phyloP scores from a whole-genome alignment of 2,888 invertebrate species.

The Laspeyria flexula region DNA sequence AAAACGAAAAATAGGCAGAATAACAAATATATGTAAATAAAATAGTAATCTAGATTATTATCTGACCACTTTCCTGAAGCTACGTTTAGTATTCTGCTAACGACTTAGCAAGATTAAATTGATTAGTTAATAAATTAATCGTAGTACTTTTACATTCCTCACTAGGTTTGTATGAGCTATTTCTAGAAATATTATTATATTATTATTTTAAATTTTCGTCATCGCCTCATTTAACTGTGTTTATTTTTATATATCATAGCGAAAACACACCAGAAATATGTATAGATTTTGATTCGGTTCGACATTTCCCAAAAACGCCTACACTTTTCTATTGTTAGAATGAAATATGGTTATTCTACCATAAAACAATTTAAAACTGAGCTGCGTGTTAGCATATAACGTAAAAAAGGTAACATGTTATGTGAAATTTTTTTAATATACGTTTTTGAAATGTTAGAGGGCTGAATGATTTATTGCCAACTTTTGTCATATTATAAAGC shows the following conservation, averaged over 20 bases:
- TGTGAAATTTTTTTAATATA: not conserved
- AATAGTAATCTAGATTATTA: no score
- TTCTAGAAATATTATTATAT: slow-evolving; percentile 25
- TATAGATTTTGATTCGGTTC: slow-evolving; percentile 18
- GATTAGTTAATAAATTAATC: no score
- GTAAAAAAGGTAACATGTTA: not conserved
- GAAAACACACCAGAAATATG: slow-evolving; percentile 24
- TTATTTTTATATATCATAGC: slow-evolving; percentile 20
- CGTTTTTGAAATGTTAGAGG: no score
- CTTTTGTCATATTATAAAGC: no score
- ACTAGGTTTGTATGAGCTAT: slow-evolving; percentile 17
- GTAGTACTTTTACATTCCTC: not conserved
- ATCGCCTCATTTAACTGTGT: slow-evolving; percentile 23
- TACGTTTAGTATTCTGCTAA: not conserved
- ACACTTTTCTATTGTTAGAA: slow-evolving; percentile 28
- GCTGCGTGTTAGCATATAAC: not conserved
- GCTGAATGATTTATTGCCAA: no score
- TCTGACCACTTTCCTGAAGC: no score
- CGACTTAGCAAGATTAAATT: no score
- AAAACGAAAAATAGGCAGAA: no score
- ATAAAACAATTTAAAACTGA: slow-evolving; percentile 5
- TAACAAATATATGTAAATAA: no score
- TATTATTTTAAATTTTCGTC: slow-evolving; percentile 22
- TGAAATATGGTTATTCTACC: slow-evolving; percentile 11
- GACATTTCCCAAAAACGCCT: slow-evolving; percentile 17